Conservation (phyloP, 1,140 invertebrate genomes). For the Luehdorfia chinensis region DNA sequence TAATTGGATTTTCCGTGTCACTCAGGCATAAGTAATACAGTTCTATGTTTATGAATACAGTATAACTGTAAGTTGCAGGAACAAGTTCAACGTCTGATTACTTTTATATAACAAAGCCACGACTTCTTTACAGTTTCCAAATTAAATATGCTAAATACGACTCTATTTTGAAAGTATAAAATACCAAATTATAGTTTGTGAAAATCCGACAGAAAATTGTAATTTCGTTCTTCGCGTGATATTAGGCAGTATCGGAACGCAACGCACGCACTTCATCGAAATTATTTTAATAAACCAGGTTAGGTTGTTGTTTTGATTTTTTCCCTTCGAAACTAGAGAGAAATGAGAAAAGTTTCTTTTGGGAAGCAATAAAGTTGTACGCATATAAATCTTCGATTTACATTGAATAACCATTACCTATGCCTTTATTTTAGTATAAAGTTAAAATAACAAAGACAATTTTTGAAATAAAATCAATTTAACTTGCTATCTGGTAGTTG, state of each 20-base stretch:
- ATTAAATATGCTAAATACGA: not conserved
- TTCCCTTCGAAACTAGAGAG: conserved; percentile 17
- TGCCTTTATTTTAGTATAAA: too few relatives aligned
- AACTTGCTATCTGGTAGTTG: too few relatives aligned
- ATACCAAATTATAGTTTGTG: conserved; percentile 16
- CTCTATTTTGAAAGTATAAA: not conserved
- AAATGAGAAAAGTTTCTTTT: conserved; percentile 22
- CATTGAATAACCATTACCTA: too few relatives aligned
- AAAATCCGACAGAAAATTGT: conserved; percentile 28
- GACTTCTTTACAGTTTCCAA: not conserved
- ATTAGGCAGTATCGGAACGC: conserved; percentile 44
- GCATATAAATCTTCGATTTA: too few relatives aligned
- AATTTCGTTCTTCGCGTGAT: conserved; percentile 51
- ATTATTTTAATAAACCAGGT: conserved; percentile 75
- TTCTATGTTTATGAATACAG: conserved; percentile 56
- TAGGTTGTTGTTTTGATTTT: conserved; percentile 64
- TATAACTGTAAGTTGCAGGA: conserved; percentile 48
- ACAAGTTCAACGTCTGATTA: conserved; percentile 48
- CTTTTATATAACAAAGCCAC: conserved; percentile 26
- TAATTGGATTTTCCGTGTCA: conserved; percentile 52
- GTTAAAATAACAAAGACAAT: too few relatives aligned
- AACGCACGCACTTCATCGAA: conserved; percentile 62
- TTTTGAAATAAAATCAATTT: too few relatives aligned
- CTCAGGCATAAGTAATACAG: conserved; percentile 43
- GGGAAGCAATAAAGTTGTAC: conserved; percentile 7